These are phyloP conservation scores for Pomacea maculata DNA, from an alignment of 1,140 invertebrate species.

Conservation along the genomic window DNA sequence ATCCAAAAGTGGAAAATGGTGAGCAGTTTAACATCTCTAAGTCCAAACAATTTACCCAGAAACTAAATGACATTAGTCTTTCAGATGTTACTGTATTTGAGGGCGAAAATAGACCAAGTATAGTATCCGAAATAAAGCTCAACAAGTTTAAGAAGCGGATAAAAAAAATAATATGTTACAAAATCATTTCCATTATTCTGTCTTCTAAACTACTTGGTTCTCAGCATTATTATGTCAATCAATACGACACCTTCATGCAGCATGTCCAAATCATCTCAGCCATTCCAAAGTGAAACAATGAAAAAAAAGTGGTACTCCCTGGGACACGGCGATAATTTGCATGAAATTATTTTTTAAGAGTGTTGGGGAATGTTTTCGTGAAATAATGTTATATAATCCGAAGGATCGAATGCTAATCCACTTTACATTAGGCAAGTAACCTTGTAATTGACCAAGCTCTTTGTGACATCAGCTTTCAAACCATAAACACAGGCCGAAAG, in stretches of 20 bases:
- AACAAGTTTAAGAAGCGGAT: too few relatives aligned
- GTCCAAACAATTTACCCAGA: too few relatives aligned
- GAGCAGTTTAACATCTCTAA: too few relatives aligned
- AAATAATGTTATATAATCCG: conserved; percentile 9
- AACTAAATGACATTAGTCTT: too few relatives aligned
- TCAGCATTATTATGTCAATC: too few relatives aligned
- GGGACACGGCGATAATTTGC: background rate
- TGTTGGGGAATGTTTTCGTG: background rate
- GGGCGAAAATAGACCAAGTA: too few relatives aligned
- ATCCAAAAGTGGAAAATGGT: too few relatives aligned
- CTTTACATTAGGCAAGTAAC: conserved; percentile 7
- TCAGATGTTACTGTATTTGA: too few relatives aligned
- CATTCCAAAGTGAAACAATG: background rate
- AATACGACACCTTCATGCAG: background rate
- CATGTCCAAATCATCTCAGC: background rate
- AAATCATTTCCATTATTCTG: too few relatives aligned
- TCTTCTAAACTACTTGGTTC: too few relatives aligned
- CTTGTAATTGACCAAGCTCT: background rate
- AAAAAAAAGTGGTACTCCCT: background rate
- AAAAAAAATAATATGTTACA: too few relatives aligned
- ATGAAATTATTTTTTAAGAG: background rate
- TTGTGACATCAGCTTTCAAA: background rate
- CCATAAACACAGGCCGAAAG: background rate
- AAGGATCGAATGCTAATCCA: conserved; percentile 3
- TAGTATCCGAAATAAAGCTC: too few relatives aligned